Evolutionary conservation across 2,888 invertebrate genomes (phyloP).

Genomic region (Drosophila seclusa): DNA sequence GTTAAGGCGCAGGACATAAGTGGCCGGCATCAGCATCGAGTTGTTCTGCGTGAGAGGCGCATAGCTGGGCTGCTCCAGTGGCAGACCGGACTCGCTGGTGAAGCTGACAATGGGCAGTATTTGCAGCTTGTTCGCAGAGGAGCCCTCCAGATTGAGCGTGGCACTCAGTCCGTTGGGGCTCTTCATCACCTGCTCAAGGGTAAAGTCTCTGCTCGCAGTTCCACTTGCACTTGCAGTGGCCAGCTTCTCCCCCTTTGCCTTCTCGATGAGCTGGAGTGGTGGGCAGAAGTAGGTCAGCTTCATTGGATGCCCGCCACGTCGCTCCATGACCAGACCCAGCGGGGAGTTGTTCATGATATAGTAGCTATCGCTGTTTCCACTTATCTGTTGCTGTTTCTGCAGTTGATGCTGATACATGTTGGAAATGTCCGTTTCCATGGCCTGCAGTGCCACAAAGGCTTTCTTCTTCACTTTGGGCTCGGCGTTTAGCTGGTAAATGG

Average conservation of each 20-base stretch:
- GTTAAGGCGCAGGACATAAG: constrained; percentile 92
- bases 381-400: constrained; percentile 88
- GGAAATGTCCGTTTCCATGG: constrained; percentile 95
- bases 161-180: constrained; percentile 91
- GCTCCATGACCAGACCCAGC: constrained; percentile 93
- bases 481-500: constrained; percentile 96
- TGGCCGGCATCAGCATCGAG: constrained; percentile 95
- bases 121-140: constrained; percentile 89
- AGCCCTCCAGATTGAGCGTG: constrained; percentile 95
- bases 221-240: constrained; percentile 48
- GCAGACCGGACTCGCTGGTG: constrained; percentile 71
- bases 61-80: constrained; percentile 89
- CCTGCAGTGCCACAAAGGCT: constrained; percentile 96
- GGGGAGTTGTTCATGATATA: constrained; percentile 94
- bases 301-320: constrained; percentile 96
- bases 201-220: constrained; percentile 86
- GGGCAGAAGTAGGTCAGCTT: constrained; percentile 93
- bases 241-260: constrained; percentile 23
- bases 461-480: constrained; percentile 96
- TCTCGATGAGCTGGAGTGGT: constrained; percentile 67
- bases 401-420: constrained; percentile 92
- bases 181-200: constrained; percentile 84
- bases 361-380: constrained; percentile 88
- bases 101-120: constrained; percentile 82
- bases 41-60: constrained; percentile 92